Evolutionary conservation across 2,113 vertebrate genomes (phyloP), one percentile per base, ranked within the genome.

Genomic region (Marmota monax): DNA sequence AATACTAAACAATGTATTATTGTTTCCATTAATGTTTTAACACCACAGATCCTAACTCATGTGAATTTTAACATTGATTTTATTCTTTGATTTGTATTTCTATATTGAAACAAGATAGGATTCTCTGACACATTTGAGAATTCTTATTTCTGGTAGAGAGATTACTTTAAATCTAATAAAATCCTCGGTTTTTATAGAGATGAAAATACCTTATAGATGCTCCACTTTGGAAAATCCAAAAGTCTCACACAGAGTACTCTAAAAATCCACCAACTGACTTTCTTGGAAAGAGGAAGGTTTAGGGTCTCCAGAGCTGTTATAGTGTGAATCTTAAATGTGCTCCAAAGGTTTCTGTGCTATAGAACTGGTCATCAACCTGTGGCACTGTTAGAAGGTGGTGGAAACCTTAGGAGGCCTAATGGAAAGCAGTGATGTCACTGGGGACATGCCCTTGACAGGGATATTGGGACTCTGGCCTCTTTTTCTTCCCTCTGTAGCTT

Each of bases 351-450:
- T 8, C 9, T 12, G 32, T 37, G 56, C 16, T 34, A 67, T 17
- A 3, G 22, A 37, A 20, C 23, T 67, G 17, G 20, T 56, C 27
- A 25, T 4, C 48, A 32, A 10, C 29, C 12, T 56, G 18, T 56
- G 72, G 67, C 17, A 16, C 7, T 70, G 7, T n/a, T 23, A 29
- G 17, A 10, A 61, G 18, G 17, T 1, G 12, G 1, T 65, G 8
- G 5, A 3, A 27, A 5, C 0, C n/a, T 14, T 69, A 0, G 23
- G 17, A 45, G 18, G 4, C 0, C 17, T n/a, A 32, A 6, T 1
- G 16, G 27, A 25, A 65, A 39, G 18, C n/a, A 65, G 0, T 9
- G 10, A 13, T 20, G 25, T 65, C 73, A 27, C 42, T 25, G 45
- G 17, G 27, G 12, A 45, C 23, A 20, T 48, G 32, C 0, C 8